Conservation (phyloP, 2,888 invertebrate genomes). For the Catocala fraxini region DNA sequence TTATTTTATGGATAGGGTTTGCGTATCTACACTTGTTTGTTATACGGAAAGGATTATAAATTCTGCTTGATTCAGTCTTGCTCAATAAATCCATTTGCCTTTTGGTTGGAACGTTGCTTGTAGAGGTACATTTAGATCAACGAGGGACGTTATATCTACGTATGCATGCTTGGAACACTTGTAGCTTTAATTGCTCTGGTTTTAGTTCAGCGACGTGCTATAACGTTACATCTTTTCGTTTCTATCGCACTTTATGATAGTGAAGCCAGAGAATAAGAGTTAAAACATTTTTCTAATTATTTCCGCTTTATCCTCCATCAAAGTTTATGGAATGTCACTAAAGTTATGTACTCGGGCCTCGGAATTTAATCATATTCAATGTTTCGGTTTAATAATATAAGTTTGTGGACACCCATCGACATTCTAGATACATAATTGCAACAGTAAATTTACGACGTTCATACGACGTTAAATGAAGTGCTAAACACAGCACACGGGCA, state of each 20-base stretch:
- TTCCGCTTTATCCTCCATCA: background rate
- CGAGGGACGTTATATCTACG: conserved; percentile 18
- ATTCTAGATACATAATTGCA: conserved; percentile 66
- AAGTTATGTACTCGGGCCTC: conserved; percentile 11
- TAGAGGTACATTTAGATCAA: conserved; percentile 23
- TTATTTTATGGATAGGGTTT: conserved; percentile 35
- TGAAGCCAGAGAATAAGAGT: background rate
- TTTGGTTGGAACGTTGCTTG: conserved; percentile 13
- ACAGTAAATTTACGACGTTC: conserved; percentile 72
- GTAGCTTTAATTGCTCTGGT: conserved; percentile 43
- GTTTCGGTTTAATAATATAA: conserved; percentile 50
- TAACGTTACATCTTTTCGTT: conserved; percentile 9
- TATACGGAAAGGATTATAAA: conserved; percentile 31
- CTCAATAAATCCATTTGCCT: conserved; percentile 35
- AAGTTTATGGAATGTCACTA: conserved; percentile 14
- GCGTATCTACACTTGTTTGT: conserved; percentile 21
- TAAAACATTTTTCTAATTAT: conserved; percentile 11
- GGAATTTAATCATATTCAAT: conserved; percentile 35
- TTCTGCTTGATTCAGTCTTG: conserved; percentile 31
- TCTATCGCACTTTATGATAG: background rate
- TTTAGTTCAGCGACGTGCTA: conserved; percentile 24
- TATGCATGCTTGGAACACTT: conserved; percentile 35
- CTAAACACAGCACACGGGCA: conserved; percentile 73
- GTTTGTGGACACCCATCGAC: conserved; percentile 50
- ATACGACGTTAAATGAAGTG: conserved; percentile 66